phyloP scores from a whole-genome alignment of 1,140 invertebrate species.

The Coenobita brevimanus region DNA sequence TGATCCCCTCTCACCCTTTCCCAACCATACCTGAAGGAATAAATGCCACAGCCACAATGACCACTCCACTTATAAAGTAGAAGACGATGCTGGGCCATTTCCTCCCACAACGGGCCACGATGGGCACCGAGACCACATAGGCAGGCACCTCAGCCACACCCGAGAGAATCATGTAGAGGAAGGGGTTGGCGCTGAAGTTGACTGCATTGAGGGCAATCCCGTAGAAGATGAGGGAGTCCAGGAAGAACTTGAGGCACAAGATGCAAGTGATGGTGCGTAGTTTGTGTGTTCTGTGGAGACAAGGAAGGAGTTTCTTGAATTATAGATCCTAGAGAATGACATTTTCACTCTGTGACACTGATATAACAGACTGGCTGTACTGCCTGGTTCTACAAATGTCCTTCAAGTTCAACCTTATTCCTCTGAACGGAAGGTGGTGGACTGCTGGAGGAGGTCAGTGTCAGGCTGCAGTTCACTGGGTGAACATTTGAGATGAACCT shows the following conservation, averaged over 20 bases:
- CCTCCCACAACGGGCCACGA: conserved; percentile 36
- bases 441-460: too few relatives aligned
- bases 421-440: too few relatives aligned
- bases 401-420: too few relatives aligned
- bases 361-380: too few relatives aligned
- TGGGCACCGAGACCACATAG: conserved; percentile 30
- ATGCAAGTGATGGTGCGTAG: conserved; percentile 82
- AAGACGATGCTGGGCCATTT: conserved; percentile 17
- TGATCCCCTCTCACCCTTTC: too few relatives aligned
- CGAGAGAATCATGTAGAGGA: conserved; percentile 37
- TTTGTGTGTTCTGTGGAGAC: conserved; percentile 79
- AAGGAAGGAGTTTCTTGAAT: too few relatives aligned
- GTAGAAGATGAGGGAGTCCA: conserved; percentile 79
- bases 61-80: conserved; percentile 27
- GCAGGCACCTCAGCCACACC: conserved; percentile 34
- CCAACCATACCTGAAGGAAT: too few relatives aligned
- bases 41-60: conserved; percentile 35
- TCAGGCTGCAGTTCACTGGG: too few relatives aligned
- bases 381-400: too few relatives aligned
- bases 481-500: too few relatives aligned
- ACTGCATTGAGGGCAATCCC: conserved; percentile 81
- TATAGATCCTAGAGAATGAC: too few relatives aligned
- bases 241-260: conserved; percentile 85
- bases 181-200: conserved; percentile 46
- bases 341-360: too few relatives aligned